Base-by-base conservation (phyloP, 2,797 vertebrate species). In the Harpagifer antarcticus region DNA sequence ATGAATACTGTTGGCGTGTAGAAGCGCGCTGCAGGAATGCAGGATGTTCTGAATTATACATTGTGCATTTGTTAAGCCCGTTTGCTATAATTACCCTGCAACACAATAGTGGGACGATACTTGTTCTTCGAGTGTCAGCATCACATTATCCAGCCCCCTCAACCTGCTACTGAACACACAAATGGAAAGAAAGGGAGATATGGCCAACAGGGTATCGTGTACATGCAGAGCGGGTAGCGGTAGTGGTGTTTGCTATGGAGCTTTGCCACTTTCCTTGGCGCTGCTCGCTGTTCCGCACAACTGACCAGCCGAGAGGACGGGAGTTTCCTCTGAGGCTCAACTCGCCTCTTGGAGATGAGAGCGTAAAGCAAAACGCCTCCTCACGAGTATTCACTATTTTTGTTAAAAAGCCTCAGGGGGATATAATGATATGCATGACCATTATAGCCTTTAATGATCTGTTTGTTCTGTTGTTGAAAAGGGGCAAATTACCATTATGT, bases 21-120 rank as follows among this genome's bases (percentile, higher is more conserved):
- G 71, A 44, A 20, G 59, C 31, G 15, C 10, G 4, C 20, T 3
- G 84, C 69, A 55, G 79, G 56, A 75, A 75, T 47, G 69, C 84
- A 85, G 80, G 85, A 81, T 78, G 83, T 23, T 62, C 72, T 90
- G 70, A 88, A 89, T 90, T 86, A 87, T 86, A 80, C 84, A 86
- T 86, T 0, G 33, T 71, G 81, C 84, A 52, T 90, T 89, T 90
- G 89, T 89, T 67, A 3, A 72, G 76, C 72, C 59, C 43, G 45
- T 78, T 82, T 17, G 69, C 85, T 60, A 42, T 89, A 89, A 91
- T 89, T 79, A 81, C 74, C 45, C 68, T 1, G 83, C 79, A 49
- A 67, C 81, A 81, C 82, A 90, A 88, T 84, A 74, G 81, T 27
- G 73, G 79, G 75, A 60, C 56, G 63, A 75, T 81, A 48, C 52